Conservation (phyloP, 2,797 vertebrate species). For the Tolypeutes matacus region DNA sequence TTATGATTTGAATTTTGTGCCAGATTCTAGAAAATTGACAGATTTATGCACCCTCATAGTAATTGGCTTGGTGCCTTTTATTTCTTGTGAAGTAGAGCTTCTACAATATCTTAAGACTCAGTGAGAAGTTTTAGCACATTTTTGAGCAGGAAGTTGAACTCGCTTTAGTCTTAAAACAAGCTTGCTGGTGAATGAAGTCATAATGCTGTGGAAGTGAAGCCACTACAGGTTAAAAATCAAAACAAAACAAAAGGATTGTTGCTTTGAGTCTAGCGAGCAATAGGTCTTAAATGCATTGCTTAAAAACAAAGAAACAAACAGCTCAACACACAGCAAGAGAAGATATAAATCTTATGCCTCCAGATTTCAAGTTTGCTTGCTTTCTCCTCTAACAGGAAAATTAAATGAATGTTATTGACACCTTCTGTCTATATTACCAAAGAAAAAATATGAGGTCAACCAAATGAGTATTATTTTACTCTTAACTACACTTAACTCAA, state of each 20-base stretch:
- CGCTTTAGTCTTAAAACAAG: constrained; percentile 18
- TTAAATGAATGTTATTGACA: not conserved
- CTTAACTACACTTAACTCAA: not conserved
- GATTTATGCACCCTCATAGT: constrained; percentile 1
- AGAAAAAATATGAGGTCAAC: not conserved
- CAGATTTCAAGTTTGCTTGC: not conserved
- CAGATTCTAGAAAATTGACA: constrained; percentile 64
- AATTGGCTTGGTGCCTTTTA: constrained; percentile 18
- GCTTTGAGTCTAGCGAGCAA: constrained; percentile 27
- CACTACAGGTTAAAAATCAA: not conserved
- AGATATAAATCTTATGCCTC: not conserved
- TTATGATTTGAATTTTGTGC: constrained; percentile 53
- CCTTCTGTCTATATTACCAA: not conserved
- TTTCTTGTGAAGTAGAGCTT: constrained; percentile 65
- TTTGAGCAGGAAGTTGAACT: constrained; percentile 57
- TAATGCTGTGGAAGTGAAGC: constrained; percentile 58
- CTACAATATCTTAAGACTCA: constrained; percentile 68
- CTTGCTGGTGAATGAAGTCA: not conserved
- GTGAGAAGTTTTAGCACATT: constrained; percentile 69
- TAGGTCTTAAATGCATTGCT: constrained; percentile 43
- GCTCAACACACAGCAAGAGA: not conserved
- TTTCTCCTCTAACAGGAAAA: not conserved
- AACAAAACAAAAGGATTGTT: not conserved
- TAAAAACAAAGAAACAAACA: constrained; percentile 56
- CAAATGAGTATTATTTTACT: not conserved